Conservation (phyloP, 2,113 vertebrate species). For the Festucalex cinctus region DNA sequence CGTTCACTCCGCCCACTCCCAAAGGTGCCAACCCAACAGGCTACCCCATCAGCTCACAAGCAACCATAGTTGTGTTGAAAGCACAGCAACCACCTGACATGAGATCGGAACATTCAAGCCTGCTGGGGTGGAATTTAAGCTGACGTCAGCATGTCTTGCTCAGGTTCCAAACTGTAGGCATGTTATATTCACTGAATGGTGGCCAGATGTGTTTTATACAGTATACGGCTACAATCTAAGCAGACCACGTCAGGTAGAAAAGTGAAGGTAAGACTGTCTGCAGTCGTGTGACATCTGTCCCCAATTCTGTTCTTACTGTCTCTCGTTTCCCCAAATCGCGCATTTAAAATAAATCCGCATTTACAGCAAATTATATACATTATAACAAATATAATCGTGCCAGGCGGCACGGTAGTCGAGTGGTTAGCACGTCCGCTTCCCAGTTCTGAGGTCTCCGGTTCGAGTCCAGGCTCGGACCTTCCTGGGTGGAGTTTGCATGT, state of each 20-base stretch:
- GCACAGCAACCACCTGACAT: slow-evolving; percentile 32
- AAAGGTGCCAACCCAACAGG: slow-evolving; percentile 52
- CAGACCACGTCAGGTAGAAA: slow-evolving; percentile 69
- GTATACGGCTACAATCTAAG: slow-evolving; percentile 64
- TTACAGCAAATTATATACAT: neutral
- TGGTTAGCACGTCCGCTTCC: too few species aligned
- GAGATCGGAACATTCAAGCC: slow-evolving; percentile 50
- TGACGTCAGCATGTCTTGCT: slow-evolving; percentile 36
- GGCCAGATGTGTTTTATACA: slow-evolving; percentile 44
- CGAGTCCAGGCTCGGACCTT: too few species aligned
- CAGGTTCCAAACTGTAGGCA: slow-evolving; percentile 17
- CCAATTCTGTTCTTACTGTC: slow-evolving; percentile 56
- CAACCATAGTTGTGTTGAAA: slow-evolving; percentile 26
- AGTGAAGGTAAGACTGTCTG: slow-evolving; percentile 73
- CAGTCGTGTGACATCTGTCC: slow-evolving; percentile 61
- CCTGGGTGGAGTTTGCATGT: too few species aligned
- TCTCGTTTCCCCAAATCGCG: slow-evolving; percentile 37
- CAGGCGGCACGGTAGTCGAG: too few species aligned
- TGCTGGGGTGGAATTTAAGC: slow-evolving; percentile 54
- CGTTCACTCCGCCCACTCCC: slow-evolving; percentile 60
- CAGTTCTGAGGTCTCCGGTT: too few species aligned
- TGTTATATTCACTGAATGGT: slow-evolving; percentile 26
- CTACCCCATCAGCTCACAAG: slow-evolving; percentile 51
- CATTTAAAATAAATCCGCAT: neutral
- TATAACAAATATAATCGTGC: neutral